These are phyloP conservation scores for Torymus tubicola DNA, from an alignment of 2,888 invertebrate genomes.

Conservation along the genomic window DNA sequence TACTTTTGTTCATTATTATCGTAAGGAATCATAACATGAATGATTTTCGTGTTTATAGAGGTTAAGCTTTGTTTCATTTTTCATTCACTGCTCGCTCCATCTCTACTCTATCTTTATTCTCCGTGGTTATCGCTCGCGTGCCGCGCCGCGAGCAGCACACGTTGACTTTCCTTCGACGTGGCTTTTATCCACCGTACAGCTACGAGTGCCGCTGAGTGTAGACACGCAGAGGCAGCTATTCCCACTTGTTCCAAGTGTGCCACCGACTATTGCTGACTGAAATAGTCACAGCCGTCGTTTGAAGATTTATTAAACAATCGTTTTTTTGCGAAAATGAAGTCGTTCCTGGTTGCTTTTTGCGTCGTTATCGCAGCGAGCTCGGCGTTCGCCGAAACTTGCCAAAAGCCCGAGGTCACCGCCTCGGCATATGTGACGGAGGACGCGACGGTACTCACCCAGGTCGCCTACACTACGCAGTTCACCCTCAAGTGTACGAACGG, in stretches of 20 bases:
- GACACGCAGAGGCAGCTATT: slow-evolving; percentile 38
- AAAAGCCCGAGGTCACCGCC: slow-evolving; percentile 84
- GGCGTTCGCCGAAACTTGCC: slow-evolving; percentile 75
- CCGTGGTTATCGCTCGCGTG: no score
- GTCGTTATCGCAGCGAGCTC: slow-evolving; percentile 40
- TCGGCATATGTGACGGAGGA: slow-evolving; percentile 94
- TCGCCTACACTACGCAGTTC: slow-evolving; percentile 95
- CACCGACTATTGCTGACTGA: slow-evolving; percentile 9
- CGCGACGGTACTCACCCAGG: slow-evolving; percentile 91
- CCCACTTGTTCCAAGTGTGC: slow-evolving; percentile 28
- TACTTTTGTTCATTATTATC: no score
- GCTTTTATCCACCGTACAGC: background rate
- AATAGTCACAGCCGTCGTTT: background rate
- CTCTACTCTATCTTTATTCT: no score
- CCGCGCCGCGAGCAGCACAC: no score
- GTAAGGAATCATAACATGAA: no score
- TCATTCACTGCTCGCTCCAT: no score
- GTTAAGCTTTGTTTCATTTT: no score
- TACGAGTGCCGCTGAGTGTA: background rate
- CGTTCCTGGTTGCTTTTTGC: slow-evolving; percentile 46
- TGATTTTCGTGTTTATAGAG: no score
- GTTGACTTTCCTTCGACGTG: slow-evolving; percentile 29
- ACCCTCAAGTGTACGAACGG: slow-evolving; percentile 87
- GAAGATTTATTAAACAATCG: background rate
- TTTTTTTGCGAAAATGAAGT: slow-evolving; percentile 56